Percentiles rank a stretch among this genome's conserved stretches.
phyloP scores from a whole-genome alignment of 2,888 invertebrate genomes.

The Halocaridina rubra region DNA sequence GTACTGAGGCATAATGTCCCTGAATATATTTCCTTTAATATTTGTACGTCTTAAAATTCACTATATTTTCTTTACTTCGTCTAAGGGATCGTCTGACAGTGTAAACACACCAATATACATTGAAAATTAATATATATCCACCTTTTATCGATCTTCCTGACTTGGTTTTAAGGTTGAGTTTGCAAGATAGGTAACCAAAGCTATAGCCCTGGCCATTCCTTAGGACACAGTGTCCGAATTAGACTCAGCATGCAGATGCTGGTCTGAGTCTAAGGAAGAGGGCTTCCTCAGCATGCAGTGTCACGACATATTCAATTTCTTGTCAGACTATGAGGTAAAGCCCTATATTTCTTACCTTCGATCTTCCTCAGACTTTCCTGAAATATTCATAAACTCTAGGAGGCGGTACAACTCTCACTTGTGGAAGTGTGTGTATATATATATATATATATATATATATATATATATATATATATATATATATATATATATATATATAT shows the following conservation, averaged over 20 bases:
- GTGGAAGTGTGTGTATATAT: background rate
- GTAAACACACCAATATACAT: too few species aligned
- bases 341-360: slow-evolving; percentile 52
- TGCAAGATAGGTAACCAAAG: too few species aligned
- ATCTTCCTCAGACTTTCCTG: slow-evolving; percentile 28
- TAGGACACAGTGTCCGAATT: slow-evolving; percentile 42
- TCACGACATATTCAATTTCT: slow-evolving; percentile 54
- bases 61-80: too few species aligned
- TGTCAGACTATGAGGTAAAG: slow-evolving; percentile 53
- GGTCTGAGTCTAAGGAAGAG: slow-evolving; percentile 48
- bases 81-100: too few species aligned
- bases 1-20: slow-evolving; percentile 39
- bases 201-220: too few species aligned
- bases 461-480: background rate
- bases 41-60: too few species aligned
- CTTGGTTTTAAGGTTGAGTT: too few species aligned
- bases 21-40: too few species aligned
- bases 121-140: too few species aligned
- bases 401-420: background rate
- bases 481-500: background rate
- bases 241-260: slow-evolving; percentile 54
- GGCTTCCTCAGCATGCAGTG: slow-evolving; percentile 52
- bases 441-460: background rate
- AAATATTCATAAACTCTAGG: slow-evolving; percentile 44
- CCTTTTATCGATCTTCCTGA: too few species aligned